A percentile compares a stretch with the other conserved stretches of the same genome.
Evolutionary conservation across 1,140 invertebrate genomes (phyloP).

Genomic region (Lucilia cuprina): DNA sequence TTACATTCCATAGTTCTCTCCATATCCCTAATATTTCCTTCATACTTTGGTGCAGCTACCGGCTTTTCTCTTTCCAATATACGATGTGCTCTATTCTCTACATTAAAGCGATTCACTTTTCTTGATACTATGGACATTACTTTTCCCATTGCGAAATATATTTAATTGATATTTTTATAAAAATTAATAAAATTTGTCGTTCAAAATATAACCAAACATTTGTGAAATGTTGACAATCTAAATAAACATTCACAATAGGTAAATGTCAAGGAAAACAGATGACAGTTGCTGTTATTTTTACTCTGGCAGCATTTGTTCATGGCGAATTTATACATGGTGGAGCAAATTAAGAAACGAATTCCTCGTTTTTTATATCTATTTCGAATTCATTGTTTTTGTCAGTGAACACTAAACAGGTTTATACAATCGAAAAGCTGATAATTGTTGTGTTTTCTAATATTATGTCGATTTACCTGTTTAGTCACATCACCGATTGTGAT

Average conservation of each 20-base stretch:
- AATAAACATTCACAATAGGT: slow-evolving; percentile 12
- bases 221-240: slow-evolving; percentile 11
- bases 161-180: slow-evolving; percentile 26
- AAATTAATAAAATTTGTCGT: slow-evolving; percentile 2
- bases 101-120: slow-evolving; percentile 70
- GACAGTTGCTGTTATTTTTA: neutral
- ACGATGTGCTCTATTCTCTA: slow-evolving; percentile 74
- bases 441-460: too few species aligned
- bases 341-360: too few species aligned
- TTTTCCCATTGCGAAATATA: slow-evolving; percentile 65
- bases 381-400: too few species aligned
- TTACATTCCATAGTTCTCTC: slow-evolving; percentile 69
- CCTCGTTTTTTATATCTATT: too few species aligned
- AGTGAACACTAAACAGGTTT: too few species aligned
- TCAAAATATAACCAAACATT: slow-evolving; percentile 24
- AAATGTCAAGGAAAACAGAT: neutral
- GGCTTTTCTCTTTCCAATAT: slow-evolving; percentile 73
- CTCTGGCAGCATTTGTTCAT: too few species aligned
- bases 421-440: too few species aligned
- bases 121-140: slow-evolving; percentile 63
- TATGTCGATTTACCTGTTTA: too few species aligned
- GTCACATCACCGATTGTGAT: too few species aligned
- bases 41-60: slow-evolving; percentile 69
- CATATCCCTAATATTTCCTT: slow-evolving; percentile 68
- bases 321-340: too few species aligned